Conservation (phyloP, 1,140 invertebrate genomes). For the Caenorhabditis latens region DNA sequence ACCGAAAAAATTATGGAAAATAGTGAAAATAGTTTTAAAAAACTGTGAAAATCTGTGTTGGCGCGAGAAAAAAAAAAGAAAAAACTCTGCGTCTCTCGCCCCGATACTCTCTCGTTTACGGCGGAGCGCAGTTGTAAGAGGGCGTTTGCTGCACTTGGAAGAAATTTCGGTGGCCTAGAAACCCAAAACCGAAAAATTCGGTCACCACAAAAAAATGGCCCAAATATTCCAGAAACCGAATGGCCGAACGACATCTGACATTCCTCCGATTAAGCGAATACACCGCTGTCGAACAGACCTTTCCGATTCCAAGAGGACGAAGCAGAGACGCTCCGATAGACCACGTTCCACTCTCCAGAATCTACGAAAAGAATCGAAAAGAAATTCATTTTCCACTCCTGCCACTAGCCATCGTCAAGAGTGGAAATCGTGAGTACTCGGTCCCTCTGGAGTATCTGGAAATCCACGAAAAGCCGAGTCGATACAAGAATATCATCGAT, state of each 20-base stretch:
- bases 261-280: neutral
- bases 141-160: no score
- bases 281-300: neutral
- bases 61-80: no score
- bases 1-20: no score
- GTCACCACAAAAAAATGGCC: no score
- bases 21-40: no score
- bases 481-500: neutral
- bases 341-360: neutral
- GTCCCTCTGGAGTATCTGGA: neutral
- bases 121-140: no score
- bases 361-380: slow-evolving; percentile 12
- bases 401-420: neutral
- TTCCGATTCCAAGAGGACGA: neutral
- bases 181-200: no score
- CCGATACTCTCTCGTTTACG: no score
- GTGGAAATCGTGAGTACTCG: neutral
- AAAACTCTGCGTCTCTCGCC: no score
- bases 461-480: slow-evolving; percentile 1
- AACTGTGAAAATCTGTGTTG: no score
- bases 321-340: neutral
- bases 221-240: neutral
- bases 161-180: no score
- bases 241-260: slow-evolving; percentile 29
- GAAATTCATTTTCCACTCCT: neutral